Percentiles rank a stretch among this genome's conserved stretches.
phyloP scores from a whole-genome alignment of 2,113 vertebrate species.

The Peromyscus maniculatus region DNA sequence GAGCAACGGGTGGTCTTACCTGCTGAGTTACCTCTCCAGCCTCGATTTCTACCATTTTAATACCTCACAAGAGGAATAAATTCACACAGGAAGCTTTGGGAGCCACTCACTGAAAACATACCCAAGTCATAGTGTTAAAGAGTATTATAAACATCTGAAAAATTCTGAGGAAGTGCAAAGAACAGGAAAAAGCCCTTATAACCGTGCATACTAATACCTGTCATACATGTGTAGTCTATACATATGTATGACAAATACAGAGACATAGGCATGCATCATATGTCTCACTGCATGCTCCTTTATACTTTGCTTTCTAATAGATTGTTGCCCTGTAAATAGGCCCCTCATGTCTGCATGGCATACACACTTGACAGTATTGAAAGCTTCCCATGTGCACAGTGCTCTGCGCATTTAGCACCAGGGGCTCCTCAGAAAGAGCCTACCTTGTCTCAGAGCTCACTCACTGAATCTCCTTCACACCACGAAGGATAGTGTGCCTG shows the following conservation, averaged over 20 bases:
- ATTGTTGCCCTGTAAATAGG: not conserved
- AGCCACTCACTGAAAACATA: not conserved
- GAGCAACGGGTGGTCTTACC: not conserved
- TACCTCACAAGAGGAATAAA: not conserved
- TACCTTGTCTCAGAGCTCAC: not conserved
- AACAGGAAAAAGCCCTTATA: not conserved
- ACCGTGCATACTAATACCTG: not conserved
- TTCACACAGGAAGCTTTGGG: not conserved
- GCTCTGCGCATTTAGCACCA: not conserved
- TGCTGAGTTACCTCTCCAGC: not conserved
- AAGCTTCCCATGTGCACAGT: not conserved
- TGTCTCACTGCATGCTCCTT: not conserved
- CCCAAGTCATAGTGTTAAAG: not conserved
- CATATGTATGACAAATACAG: not conserved
- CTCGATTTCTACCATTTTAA: not conserved
- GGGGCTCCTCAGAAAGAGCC: not conserved
- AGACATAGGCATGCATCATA: not conserved
- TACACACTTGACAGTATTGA: not conserved
- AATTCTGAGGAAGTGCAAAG: not conserved
- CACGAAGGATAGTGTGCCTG: not conserved
- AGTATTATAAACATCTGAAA: not conserved
- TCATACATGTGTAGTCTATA: too few species aligned
- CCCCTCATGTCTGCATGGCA: not conserved
- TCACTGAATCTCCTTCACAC: not conserved
- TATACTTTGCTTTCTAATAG: slow-evolving; percentile 18